Evolutionary conservation across 1,140 invertebrate genomes (phyloP), one percentile per base, ranked within the genome.

Genomic region (Steinernema khuongi): DNA sequence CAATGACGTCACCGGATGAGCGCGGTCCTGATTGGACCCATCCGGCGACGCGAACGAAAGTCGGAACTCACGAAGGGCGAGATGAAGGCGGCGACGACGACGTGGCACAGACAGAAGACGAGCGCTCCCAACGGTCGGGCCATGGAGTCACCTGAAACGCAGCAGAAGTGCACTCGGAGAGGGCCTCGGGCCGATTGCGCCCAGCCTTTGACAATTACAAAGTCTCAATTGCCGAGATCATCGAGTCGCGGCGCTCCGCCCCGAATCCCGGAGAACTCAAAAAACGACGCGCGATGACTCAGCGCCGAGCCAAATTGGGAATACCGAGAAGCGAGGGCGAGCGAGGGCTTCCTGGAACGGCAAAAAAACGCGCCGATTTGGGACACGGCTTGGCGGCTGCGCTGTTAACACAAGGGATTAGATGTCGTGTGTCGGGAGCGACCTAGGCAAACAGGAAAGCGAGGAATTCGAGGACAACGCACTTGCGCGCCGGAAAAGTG

Each of bases 211-310:
- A 60, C 26, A 41, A n/a, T 60, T 60, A 22, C 7, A 22, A 60
- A 14, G 14, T 60, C 26, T 14, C 26, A 60, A 60, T 60, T 60
- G 50, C 50, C 19, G 50, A 60, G 50, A 60, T 60, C 50, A 60
- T 11, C 50, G 50, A 60, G 11, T 60, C 50, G 50, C 11, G 50
- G 36, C 36, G 50, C 50, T 26, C 50, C 50, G 50, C 50, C 50
- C 50, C 50, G 36, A 41, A 41, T 41, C 36, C 36, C 36, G n/a
- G 36, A 41, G 36, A 41, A 41, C n/a, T 41, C 22, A 60, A 60
- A 60, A 60, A 60, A 60, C 50, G 50, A 14, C 36, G 36, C 14
- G 50, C 50, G 50, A 60, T 60, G 50, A 60, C 11, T 60, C 50
- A 60, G 50, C 50, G 50, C 11, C 26, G 50, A 22, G 7, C 50